Base-by-base conservation (phyloP, 2,797 vertebrate genomes). In the Catamblyrhynchus diadema region DNA sequence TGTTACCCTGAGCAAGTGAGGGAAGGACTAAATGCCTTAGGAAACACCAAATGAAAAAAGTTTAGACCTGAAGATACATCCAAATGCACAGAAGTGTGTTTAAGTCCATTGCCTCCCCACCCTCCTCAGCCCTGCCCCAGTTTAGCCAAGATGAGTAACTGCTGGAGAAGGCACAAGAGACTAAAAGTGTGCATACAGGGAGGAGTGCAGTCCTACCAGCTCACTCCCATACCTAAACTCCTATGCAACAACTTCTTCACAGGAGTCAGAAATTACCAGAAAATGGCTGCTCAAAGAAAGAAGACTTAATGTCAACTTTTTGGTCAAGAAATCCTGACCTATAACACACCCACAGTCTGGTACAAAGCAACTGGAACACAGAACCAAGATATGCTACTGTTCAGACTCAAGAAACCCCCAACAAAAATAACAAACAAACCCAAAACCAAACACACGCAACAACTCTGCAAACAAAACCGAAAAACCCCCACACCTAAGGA, bases 81-180 rank as follows among this genome's bases (percentile, higher is more conserved):
- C 48, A 84, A 62, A 77, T 2, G 67, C 0, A 78, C 10, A 51
- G 24, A 69, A 89, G 17, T 1, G 30, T 50, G 66, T 37, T 66
- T 12, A 44, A 70, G 17, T n/a, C 24, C 77, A 57, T 2, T 80
- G 41, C 13, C 24, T 48, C 64, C 64, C 81, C 51, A 74, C 16
- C 53, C 51, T 39, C 37, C n/a, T 11, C 53, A 66, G 56, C 85
- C 57, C 84, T 89, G 79, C 57, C 72, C 91, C 81, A 71, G 74
- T 85, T 94, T 90, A 94, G 78, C 39, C 50, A 69, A 74, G 91
- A 94, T 95, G 91, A 95, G 94, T 92, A 95, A 95, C 28, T 81
- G 51, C 24, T 81, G 60, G 67, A 79, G 91, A 82, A 94, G 95
- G 89, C 75, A 86, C 32, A 39, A 92, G 75, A 74, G 70, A 80